Evolutionary conservation across 2,888 invertebrate genomes (phyloP).

Genomic region (Spodoptera exigua): DNA sequence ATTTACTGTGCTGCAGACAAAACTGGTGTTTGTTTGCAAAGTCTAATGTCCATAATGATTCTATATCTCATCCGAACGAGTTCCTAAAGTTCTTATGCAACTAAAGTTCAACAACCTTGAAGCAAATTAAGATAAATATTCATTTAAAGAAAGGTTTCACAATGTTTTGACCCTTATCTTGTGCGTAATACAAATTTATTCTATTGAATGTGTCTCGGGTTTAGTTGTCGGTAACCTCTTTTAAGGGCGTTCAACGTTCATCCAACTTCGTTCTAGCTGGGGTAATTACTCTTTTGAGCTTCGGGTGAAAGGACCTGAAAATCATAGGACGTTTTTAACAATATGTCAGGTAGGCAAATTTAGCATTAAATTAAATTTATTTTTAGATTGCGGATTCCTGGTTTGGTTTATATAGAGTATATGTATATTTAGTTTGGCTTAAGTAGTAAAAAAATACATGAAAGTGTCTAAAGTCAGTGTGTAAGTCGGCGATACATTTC

Average conservation of each 20-base stretch:
- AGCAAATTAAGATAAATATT: slow-evolving; percentile 43
- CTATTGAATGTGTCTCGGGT: slow-evolving; percentile 42
- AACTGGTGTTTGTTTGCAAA: slow-evolving; percentile 6
- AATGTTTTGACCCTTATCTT: slow-evolving; percentile 59
- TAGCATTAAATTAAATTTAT: neutral
- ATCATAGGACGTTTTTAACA: slow-evolving; percentile 1
- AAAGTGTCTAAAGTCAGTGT: slow-evolving; percentile 23
- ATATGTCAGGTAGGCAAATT: neutral
- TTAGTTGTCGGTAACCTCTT: slow-evolving; percentile 58
- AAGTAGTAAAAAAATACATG: neutral
- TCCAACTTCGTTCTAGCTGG: slow-evolving; percentile 43
- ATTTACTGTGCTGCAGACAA: slow-evolving; percentile 13
- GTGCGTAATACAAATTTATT: slow-evolving; percentile 48
- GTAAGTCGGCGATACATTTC: slow-evolving; percentile 44
- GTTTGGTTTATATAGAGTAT: too few species aligned
- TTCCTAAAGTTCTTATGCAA: slow-evolving; percentile 4
- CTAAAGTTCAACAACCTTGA: slow-evolving; percentile 31
- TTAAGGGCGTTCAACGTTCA: slow-evolving; percentile 56
- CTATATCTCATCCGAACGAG: slow-evolving; percentile 1
- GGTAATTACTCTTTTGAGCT: slow-evolving; percentile 41
- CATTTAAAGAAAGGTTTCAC: slow-evolving; percentile 42
- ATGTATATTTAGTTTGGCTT: neutral
- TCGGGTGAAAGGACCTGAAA: slow-evolving; percentile 18
- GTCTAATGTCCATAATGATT: slow-evolving; percentile 6
- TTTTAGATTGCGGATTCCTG: slow-evolving; percentile 2